These are phyloP conservation scores for Bombyx mandarina DNA, from an alignment of 1,140 invertebrate genomes.

Conservation along the genomic window DNA sequence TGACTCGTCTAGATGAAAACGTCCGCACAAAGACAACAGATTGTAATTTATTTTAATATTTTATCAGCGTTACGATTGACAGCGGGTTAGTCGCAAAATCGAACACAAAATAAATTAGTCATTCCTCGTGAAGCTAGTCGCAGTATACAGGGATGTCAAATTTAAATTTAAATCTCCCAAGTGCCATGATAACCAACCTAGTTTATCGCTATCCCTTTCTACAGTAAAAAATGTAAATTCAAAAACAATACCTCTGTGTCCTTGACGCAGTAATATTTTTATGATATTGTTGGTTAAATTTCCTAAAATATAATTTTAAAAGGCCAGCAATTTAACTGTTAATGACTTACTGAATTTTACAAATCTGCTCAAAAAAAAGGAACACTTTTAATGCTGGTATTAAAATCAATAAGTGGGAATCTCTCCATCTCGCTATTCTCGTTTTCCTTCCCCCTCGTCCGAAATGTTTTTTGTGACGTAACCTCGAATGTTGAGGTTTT, in stretches of 20 bases:
- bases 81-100: constrained; percentile 19
- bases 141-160: constrained; percentile 18
- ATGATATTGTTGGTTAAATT: too few relatives aligned
- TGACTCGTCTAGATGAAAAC: constrained; percentile 42
- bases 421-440: constrained; percentile 16
- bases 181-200: constrained; percentile 6
- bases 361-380: too few relatives aligned
- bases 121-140: constrained; percentile 36
- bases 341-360: too few relatives aligned
- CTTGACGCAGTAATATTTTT: too few relatives aligned
- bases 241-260: too few relatives aligned
- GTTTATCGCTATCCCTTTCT: too few relatives aligned
- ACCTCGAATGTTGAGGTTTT: constrained; percentile 46
- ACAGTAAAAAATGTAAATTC: too few relatives aligned
- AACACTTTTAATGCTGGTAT: constrained; percentile 21
- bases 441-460: background rate
- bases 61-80: constrained; percentile 35
- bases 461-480: constrained; percentile 22
- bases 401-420: constrained; percentile 9
- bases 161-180: constrained; percentile 6
- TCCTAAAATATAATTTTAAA: too few relatives aligned
- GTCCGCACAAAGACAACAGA: constrained; percentile 29
- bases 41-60: constrained; percentile 37
- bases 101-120: constrained; percentile 31
- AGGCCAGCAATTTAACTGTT: too few relatives aligned